Base-by-base conservation (phyloP, 2,888 invertebrate species). In the Boloria euphrosyne region DNA sequence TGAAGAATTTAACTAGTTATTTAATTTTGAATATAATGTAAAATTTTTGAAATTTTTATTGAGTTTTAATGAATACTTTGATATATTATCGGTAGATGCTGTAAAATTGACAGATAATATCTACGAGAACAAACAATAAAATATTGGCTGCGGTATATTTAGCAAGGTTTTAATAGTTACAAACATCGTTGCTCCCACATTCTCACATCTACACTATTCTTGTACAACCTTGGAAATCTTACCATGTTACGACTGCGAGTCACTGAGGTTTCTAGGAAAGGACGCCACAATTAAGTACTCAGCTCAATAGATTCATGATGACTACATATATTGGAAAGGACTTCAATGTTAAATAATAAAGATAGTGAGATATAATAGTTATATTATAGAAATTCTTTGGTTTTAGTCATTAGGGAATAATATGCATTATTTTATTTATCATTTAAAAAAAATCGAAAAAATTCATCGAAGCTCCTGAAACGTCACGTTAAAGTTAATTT, bases 161-260 rank as follows among this genome's bases (percentile, higher is more conserved):
- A 86, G 83, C 78, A 77, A 71, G 75, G 77, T 79, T 76, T 76
- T 79, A 83, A 81, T 79, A 81, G 80, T 74, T 73, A 77, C 80
- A 82, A 81, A 84, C 84, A 85, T 79, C 81, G 80, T 83, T 81
- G 78, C 78, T 78, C 75, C 76, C 78, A 65, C 76, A 82, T 84
- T 81, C 84, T 82, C 83, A 80, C 78, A 76, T 75, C 73, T 75
- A 76, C 77, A 83, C 82, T 88, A 87, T 87, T 86, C 85, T 84
- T 73, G 82, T 71, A 69, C 75, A 86, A 75, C 89, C 89, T 89
- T 87, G 85, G 79, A 75, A 73, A 80, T 80, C 76, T 77, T 81
- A 80, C 82, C 67, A 76, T 80, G 80, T 79, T 80, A 79, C 79
- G 76, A 71, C 75, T 80, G 78, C 79, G 77, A 72, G 75, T 75